Conservation (phyloP, 2,113 vertebrate species). For the Willisornis vidua region DNA sequence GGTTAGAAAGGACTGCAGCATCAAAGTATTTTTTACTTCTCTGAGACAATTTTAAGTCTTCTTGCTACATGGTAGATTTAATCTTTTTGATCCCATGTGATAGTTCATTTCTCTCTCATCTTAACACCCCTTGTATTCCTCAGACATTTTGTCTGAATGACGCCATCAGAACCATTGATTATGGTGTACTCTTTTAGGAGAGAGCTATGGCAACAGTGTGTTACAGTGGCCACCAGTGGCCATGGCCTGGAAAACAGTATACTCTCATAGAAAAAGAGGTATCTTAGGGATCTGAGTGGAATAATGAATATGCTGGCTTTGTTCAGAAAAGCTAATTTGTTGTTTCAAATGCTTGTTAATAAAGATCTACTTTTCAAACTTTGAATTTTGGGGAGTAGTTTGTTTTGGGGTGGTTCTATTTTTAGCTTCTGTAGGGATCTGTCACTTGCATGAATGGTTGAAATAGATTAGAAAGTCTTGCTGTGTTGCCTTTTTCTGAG, state of each 20-base stretch:
- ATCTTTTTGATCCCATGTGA: background rate
- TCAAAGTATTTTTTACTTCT: background rate
- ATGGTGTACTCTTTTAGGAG: background rate
- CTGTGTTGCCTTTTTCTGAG: background rate
- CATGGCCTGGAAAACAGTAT: background rate
- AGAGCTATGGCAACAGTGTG: background rate
- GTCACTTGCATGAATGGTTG: background rate
- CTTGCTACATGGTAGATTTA: background rate
- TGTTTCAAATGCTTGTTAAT: constrained; percentile 8
- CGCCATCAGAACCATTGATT: background rate
- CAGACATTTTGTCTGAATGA: background rate
- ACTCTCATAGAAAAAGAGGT: too few relatives aligned
- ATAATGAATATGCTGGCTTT: background rate
- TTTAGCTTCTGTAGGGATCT: background rate
- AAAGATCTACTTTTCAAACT: constrained; percentile 30
- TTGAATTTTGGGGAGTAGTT: background rate
- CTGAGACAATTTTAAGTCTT: background rate
- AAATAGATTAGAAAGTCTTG: background rate
- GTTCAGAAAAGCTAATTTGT: background rate
- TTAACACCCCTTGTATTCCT: background rate
- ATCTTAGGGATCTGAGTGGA: background rate
- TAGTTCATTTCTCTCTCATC: background rate
- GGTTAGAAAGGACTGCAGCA: background rate
- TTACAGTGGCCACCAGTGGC: background rate
- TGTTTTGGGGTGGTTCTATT: background rate